Conservation (phyloP, 2,797 vertebrate genomes). For the Caiman crocodilus region DNA sequence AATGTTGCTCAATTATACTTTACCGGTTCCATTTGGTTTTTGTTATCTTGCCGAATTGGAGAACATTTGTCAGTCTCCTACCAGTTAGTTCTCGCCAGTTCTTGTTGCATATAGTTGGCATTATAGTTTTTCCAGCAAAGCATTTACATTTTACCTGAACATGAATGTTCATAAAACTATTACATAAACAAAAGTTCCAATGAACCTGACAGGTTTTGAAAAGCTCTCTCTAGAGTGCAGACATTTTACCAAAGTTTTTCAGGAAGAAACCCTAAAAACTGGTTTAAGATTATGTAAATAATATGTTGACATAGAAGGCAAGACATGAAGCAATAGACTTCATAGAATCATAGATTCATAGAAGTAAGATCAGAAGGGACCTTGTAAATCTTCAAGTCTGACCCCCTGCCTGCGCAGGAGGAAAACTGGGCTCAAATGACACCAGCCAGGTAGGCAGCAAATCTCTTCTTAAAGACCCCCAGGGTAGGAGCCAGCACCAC, state of each 20-base stretch:
- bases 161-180: background rate
- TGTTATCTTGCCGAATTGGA: background rate
- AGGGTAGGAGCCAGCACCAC: no score
- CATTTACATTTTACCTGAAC: constrained; percentile 39
- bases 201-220: constrained; percentile 5
- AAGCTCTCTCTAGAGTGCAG: background rate
- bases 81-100: constrained; percentile 39
- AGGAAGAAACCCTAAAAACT: background rate
- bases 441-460: no score
- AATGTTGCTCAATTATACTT: constrained; percentile 12
- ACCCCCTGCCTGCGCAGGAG: no score
- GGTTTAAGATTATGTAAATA: background rate
- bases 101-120: constrained; percentile 25
- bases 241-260: background rate
- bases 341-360: no score
- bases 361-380: no score
- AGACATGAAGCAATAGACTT: no score
- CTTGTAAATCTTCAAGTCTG: no score
- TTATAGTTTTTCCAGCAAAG: constrained; percentile 18
- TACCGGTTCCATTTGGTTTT: background rate
- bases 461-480: no score
- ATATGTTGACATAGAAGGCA: no score
- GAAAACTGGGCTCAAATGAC: no score
- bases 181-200: background rate
- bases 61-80: background rate